Evolutionary conservation across 2,888 invertebrate species (phyloP), one percentile per base, ranked within the genome.

Genomic region (Aromia moschata): DNA sequence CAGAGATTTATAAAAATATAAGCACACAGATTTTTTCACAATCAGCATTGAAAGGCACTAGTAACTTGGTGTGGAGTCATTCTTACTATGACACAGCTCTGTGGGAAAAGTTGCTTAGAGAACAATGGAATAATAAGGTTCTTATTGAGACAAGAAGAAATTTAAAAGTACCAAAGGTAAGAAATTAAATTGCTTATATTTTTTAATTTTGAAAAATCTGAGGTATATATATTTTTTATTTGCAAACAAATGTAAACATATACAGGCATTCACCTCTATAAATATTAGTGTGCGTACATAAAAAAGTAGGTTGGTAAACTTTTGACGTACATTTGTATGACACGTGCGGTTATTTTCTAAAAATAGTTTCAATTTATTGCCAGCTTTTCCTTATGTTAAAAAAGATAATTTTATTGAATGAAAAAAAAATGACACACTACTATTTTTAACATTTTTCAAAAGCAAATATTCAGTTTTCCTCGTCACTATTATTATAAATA

Each of bases 31-130:
- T 91, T 67, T 92, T 92, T 74, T 86, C 84, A 4, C 88, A 89
- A 68, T 87, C 84, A 60, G 77, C 86, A 7, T 77, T 89, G 45
- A 79, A 84, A 80, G 93, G 93, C 10, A 89, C 92, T 0, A 88
- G 90, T 30, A 87, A 88, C 58, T 83, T 94, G 46, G 87, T 94
- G n/a, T 90, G 90, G 88, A 88, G 87, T 57, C 94, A 95, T 76
- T 89, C 94, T 0, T 95, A 94, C 81, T 96, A 96, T 79, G 92
- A 96, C 76, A 93, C 94, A 0, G 84, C 85, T 0, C 83, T 89
- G 10, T 96, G 94, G 93, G 93, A 94, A 78, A 82, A 86, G 59
- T 82, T 94, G 74, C 80, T 96, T 41, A 86, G 87, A 76, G 85
- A 86, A 56, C 83, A 88, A 68, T 81, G 90, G 20, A 86, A 87